Base-by-base conservation (phyloP, 2,113 vertebrate species). In the Zapornia atra region DNA sequence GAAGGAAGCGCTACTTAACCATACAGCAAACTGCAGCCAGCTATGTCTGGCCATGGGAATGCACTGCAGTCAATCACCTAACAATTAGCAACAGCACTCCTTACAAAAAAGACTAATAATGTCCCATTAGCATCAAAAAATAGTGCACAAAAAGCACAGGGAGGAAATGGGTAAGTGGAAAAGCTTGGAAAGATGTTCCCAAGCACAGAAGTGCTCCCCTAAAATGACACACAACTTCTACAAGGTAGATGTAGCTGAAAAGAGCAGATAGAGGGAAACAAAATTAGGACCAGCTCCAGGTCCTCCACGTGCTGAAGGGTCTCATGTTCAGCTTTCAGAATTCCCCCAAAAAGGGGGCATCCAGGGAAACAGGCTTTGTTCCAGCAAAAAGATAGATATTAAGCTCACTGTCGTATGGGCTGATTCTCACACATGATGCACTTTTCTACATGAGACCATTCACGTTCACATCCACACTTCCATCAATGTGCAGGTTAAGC, bases 331-430 rank as follows among this genome's bases (percentile, higher is more conserved):
- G 28, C 82, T 42, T 78, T 75, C 56, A 68, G 64, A 81, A 66
- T 44, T 44, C 18, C 60, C 65, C 71, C 54, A 34, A 64, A 70
- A 88, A 60, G 13, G 48, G 31, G 29, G 72, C 7, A 77, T 9
- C 6, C 44, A 72, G 34, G 31, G 33, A 87, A 79, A 86, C 0
- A 1, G 3, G 6, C 53, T 92, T 81, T 12, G 16, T 50, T 82
- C 40, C 56, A 51, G 63, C 36, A 17, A 61, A 57, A n/a, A 10
- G 36, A 82, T 53, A 28, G 14, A 40, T 48, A 33, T 6, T 14
- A 51, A 85, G 36, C 48, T 88, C 36, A 57, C 61, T n/a, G 75
- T 9, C 4, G 1, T n/a, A 56, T 6, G 0, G 0, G 36, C 38
- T 71, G 33, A 60, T 44, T 87, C 80, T 86, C 59, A 70, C 54